Conservation (phyloP, 2,797 vertebrate genomes). For the Microcaecilia unicolor region DNA sequence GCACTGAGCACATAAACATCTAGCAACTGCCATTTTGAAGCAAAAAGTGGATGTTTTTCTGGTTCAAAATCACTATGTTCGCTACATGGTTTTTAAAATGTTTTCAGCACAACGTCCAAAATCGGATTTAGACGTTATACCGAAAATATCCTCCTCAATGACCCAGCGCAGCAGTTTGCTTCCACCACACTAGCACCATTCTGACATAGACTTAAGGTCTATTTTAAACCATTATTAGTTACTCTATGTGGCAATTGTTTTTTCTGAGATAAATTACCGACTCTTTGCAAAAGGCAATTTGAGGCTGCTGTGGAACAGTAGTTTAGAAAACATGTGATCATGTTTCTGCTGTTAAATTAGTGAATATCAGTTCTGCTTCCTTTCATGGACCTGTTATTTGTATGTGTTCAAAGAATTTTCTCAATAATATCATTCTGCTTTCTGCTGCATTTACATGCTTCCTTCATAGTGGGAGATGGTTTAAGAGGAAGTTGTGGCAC, state of each 20-base stretch:
- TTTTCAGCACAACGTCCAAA: no score
- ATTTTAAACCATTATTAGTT: background rate
- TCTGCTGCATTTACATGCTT: background rate
- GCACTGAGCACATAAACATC: no score
- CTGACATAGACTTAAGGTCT: background rate
- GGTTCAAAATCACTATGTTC: no score
- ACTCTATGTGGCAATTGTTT: background rate
- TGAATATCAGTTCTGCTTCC: background rate
- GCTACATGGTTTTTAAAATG: no score
- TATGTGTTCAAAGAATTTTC: conserved; percentile 7
- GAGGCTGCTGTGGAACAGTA: background rate
- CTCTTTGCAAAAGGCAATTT: conserved; percentile 3
- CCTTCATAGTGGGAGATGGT: conserved; percentile 6
- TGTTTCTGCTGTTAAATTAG: conserved; percentile 11
- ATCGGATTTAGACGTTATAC: no score
- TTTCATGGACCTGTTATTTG: conserved; percentile 10
- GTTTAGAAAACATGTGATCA: background rate
- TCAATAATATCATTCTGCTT: conserved; percentile 6
- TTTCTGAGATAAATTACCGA: conserved; percentile 16
- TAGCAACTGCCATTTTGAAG: no score
- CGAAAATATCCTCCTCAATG: no score
- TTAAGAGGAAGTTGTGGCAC: no score
- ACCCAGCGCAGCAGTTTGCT: no score
- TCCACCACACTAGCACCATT: background rate
- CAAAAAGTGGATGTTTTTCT: no score